Evolutionary conservation across 2,888 invertebrate genomes (phyloP), one percentile per base, ranked within the genome.

Genomic region (Helicoverpa assulta): DNA sequence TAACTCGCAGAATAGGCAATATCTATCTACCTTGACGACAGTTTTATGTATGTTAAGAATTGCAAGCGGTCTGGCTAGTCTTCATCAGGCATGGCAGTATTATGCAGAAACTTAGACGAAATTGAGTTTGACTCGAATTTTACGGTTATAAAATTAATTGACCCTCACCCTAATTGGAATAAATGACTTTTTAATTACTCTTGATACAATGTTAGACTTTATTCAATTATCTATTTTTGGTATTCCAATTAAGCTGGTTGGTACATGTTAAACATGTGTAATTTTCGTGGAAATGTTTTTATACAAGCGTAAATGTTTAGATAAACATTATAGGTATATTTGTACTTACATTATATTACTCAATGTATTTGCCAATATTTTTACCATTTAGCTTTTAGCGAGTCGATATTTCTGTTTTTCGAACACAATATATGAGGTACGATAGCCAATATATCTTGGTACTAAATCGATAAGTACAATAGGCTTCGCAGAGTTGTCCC

Each of bases 391-490:
- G 29, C 1, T 19, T 54, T 33, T 0, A 51, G 4, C 7, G 5
- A 10, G 33, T 29, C 55, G 5, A 53, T 29, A 16, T 50, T 37
- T 43, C 37, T 19, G 10, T 12, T 53, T 68, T 58, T 56, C 33
- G 18, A 26, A 21, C 10, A 47, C 2, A 47, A 43, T 59, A 16
- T 33, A 55, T 29, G 7, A 43, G 54, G 66, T 65, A 51, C 26
- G 40, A 65, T 21, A n/a, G 14, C 43, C 56, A 19, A 66, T 51
- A 66, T 21, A 67, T 57, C 37, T 29, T 47, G 60, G 29, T 67
- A 21, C 21, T 50, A 40, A 67, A 60, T 57, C 56, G n/a, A 52
- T 73, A 26, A 4, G 26, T 26, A 47, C 56, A 60, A 67, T 52
- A 51, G 56, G 37, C 67, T 56, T 52, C 14, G 21, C 51, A 37